Base-by-base conservation (phyloP, 2,797 vertebrate genomes). In the Sebastes nivosus region DNA sequence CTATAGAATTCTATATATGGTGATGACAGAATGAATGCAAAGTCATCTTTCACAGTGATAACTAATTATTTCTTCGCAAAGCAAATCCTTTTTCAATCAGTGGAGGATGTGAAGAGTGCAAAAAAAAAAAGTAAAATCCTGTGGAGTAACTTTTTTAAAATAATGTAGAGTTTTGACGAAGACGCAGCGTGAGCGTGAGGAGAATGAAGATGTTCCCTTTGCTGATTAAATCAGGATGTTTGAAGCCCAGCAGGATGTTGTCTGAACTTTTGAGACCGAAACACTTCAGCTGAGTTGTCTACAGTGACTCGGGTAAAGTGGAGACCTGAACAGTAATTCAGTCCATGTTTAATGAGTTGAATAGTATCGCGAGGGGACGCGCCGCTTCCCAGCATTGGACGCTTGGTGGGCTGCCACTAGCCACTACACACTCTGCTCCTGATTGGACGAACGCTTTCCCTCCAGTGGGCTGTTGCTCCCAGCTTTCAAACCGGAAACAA, bases 1-100 rank as follows among this genome's bases (percentile, higher is more conserved):
- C 61, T 79, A 75, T 57, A 75, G 29, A 79, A 65, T 59, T 77
- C 12, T 38, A 38, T 74, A 38, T 74, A 78, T 58, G 42, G 11
- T 20, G 67, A 67, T 24, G 22, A 64, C 16, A 64, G 63, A 58
- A 14, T 64, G 24, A 58, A 18, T 20, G 11, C 20, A 22, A 32
- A 32, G 4, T 29, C 30, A 14, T 73, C 25, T 36, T 22, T 75
- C 32, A 29, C 14, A 63, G 12, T 30, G 24, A 54, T 66, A 16
- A 18, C 29, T 12, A 58, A 12, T 54, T 6, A 16, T 52, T 66
- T 18, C 20, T 36, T 58, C 46, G 10, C 29, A 25, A 46, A 64
- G 67, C 32, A 55, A 55, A 42, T 4, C 9, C 3, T 5, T 54
- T 20, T 64, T 22, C 14, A 63, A 16, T 55, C 50, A 59, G 18